A percentile compares a stretch with the other conserved stretches of the same genome.
phyloP scores from a whole-genome alignment of 2,888 invertebrate genomes.

The Criorhina ranunculi region DNA sequence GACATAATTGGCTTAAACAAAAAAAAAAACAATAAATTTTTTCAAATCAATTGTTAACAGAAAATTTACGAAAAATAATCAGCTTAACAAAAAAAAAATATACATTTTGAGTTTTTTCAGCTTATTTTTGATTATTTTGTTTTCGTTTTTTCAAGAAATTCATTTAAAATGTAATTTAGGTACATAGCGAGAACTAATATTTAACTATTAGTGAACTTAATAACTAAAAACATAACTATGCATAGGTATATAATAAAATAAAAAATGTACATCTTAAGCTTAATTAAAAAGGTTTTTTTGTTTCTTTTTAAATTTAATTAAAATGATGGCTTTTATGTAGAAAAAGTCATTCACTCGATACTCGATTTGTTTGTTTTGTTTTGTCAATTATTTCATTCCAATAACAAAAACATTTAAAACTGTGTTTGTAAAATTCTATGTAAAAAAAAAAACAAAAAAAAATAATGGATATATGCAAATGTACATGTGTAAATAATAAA shows the following conservation, averaged over 20 bases:
- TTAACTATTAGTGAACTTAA: conserved; percentile 68
- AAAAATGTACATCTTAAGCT: conserved; percentile 66
- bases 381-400: conserved; percentile 44
- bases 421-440: conserved; percentile 51
- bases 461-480: conserved; percentile 59
- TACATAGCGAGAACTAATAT: conserved; percentile 74
- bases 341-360: conserved; percentile 35
- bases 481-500: conserved; percentile 60
- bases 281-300: conserved; percentile 26
- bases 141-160: conserved; percentile 61
- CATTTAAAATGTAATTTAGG: conserved; percentile 74
- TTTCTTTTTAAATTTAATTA: conserved; percentile 39
- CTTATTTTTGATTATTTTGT: too few species aligned
- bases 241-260: conserved; percentile 27
- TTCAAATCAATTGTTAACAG: background rate
- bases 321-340: conserved; percentile 49
- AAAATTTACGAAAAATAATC: conserved; percentile 28
- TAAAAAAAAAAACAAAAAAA: too few species aligned
- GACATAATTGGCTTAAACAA: background rate
- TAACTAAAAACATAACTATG: conserved; percentile 49
- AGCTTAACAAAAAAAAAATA: conserved; percentile 46
- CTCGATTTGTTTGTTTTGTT: conserved; percentile 30
- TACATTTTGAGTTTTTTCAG: conserved; percentile 18
- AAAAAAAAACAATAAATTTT: background rate
- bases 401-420: conserved; percentile 41